Evolutionary conservation across 2,797 vertebrate species (phyloP), one percentile per base, ranked within the genome.

Genomic region (Poecilia velifera): DNA sequence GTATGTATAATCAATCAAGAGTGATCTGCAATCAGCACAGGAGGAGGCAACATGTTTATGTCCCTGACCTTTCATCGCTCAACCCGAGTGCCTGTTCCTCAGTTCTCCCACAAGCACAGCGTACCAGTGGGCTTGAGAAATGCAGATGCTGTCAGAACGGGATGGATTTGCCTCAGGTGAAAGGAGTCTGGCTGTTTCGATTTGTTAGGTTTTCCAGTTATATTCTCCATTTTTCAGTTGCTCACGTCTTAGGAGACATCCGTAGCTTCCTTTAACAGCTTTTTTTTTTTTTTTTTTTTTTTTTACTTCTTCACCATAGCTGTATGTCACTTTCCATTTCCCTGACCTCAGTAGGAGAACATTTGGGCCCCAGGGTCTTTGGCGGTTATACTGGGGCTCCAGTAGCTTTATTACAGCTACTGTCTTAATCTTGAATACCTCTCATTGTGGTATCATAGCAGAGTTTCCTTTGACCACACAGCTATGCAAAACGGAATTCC

Each of bases 21-120:
- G 73, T 80, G 88, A 79, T 90, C 82, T 76, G 80, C 81, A 87
- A 90, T 92, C 87, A 73, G 70, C 83, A n/a, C 84, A 74, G 77
- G 77, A 79, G 79, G 47, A 92, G 79, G 80, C 78, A 80, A 84
- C 84, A 80, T 76, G 78, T 88, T 90, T 79, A 72, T 89, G 81
- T 88, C 72, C 10, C 68, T 82, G 83, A 86, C 91, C 82, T 88
- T 86, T 84, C 77, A 83, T 78, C 34, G 18, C 82, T 91, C 86
- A 85, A 74, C 81, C 82, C 64, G 39, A 68, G 36, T 74, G 41
- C 74, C 79, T 47, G 46, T 76, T 89, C 82, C 77, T 84, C 62
- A 73, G 12, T 45, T 76, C 80, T 80, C 83, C 79, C 78, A 81
- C 68, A 47, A 79, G 75, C 76, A 53, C 53, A 9, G 18, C 79